Base-by-base conservation (phyloP, 2,888 invertebrate species). In the Noctua comes region DNA sequence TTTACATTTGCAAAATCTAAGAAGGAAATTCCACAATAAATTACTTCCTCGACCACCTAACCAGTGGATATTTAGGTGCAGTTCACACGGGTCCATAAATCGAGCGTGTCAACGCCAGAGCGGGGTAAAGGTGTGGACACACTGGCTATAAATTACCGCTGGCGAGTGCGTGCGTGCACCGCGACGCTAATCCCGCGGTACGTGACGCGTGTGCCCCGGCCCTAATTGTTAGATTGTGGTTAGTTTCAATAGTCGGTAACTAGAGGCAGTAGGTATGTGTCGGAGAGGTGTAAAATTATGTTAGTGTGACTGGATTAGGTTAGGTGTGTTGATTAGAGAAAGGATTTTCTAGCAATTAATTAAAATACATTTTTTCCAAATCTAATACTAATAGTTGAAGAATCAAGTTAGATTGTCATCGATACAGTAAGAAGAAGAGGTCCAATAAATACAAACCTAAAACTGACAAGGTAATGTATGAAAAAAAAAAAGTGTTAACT, bases 81-180 rank as follows among this genome's bases (percentile, higher is more conserved):
- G 88, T 91, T 88, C 88, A 90, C 89, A 89, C 85, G 81, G 85
- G 91, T 92, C 90, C 89, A 94, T 95, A 94, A 95, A 95, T 95
- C 91, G 90, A 83, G 85, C 84, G 83, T 92, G 95, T 94, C 94
- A 95, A 90, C 93, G 88, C 88, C 94, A 95, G 93, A 89, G 90
- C 88, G 88, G 92, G 90, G 93, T 93, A 91, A 95, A 95, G 95
- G 94, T 94, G 95, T 90, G 94, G 93, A 94, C 95, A 94, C 93
- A 94, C 92, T 74, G 82, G 88, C 89, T 90, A 91, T 93, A 92
- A 92, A 91, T 93, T 91, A 92, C 89, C 88, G 85, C 83, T 82
- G 85, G 89, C 89, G 88, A 85, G 92, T 93, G 94, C 93, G 92
- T 93, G 94, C 93, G 94, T 93, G 92, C 85, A 85, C 88, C 89